phyloP scores from a whole-genome alignment of 2,113 vertebrate genomes.

The Mobula hypostoma region DNA sequence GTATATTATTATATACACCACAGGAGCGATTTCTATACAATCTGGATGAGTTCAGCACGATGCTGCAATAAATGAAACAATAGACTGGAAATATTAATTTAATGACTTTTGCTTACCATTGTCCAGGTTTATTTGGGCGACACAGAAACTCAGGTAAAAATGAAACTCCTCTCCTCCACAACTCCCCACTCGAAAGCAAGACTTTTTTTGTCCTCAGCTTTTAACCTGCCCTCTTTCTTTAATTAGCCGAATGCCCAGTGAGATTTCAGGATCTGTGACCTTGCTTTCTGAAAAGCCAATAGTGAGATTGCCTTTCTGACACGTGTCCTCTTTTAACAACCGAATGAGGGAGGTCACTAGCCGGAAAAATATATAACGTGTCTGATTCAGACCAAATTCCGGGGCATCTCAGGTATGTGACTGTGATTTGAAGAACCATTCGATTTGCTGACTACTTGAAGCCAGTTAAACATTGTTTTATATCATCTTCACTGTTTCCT shows the following conservation, averaged over 20 bases:
- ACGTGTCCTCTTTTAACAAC: slow-evolving; percentile 7
- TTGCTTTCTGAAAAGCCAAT: slow-evolving; percentile 26
- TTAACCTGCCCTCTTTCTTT: slow-evolving; percentile 30
- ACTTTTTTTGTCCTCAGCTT: slow-evolving; percentile 3
- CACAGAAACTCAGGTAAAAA: neutral
- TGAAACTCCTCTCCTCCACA: slow-evolving; percentile 30
- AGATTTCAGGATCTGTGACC: slow-evolving; percentile 13
- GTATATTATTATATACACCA: neutral
- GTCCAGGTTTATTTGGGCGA: slow-evolving; percentile 20
- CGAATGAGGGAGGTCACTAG: neutral
- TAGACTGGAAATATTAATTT: slow-evolving; percentile 18
- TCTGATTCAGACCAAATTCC: neutral
- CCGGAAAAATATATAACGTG: slow-evolving; percentile 23
- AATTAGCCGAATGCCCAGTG: slow-evolving; percentile 30
- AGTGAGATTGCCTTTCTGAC: neutral
- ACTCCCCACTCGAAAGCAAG: slow-evolving; percentile 9
- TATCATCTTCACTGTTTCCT: neutral
- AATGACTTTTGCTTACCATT: slow-evolving; percentile 29
- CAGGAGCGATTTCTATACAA: neutral
- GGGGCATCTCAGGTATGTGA: neutral
- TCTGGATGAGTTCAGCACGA: neutral
- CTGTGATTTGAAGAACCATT: neutral
- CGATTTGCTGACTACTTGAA: too few relatives aligned
- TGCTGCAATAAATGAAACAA: slow-evolving; percentile 20
- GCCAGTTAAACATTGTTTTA: neutral